phyloP scores from a whole-genome alignment of 2,113 vertebrate species.

The Prionailurus bengalensis region DNA sequence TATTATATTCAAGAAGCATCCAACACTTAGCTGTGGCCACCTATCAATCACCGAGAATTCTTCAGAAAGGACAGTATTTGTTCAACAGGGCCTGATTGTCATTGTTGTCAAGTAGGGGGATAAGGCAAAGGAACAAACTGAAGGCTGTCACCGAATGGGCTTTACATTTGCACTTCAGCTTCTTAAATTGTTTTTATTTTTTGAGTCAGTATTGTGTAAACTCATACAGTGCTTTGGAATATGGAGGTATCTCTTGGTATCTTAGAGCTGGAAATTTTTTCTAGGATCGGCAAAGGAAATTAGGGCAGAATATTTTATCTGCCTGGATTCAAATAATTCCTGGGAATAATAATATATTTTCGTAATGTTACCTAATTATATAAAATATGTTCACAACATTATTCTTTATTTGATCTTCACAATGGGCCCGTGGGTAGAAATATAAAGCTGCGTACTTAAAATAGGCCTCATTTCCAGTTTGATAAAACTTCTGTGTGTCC shows the following conservation, averaged over 20 bases:
- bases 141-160: neutral
- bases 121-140: neutral
- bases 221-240: neutral
- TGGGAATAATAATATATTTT: neutral
- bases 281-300: slow-evolving; percentile 12
- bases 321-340: neutral
- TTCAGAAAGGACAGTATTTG: neutral
- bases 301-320: neutral
- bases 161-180: neutral
- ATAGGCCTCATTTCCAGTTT: neutral
- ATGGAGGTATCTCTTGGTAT: neutral
- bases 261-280: neutral
- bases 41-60: neutral
- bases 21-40: neutral
- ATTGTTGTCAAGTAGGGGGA: neutral
- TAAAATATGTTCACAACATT: neutral
- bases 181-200: neutral
- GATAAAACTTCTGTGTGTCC: neutral
- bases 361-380: neutral
- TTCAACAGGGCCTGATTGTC: neutral
- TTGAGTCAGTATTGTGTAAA: neutral
- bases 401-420: slow-evolving; percentile 6
- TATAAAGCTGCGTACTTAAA: neutral
- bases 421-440: neutral
- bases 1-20: neutral